Conservation (phyloP, 2,113 vertebrate species). For the Cinclus mexicanus region DNA sequence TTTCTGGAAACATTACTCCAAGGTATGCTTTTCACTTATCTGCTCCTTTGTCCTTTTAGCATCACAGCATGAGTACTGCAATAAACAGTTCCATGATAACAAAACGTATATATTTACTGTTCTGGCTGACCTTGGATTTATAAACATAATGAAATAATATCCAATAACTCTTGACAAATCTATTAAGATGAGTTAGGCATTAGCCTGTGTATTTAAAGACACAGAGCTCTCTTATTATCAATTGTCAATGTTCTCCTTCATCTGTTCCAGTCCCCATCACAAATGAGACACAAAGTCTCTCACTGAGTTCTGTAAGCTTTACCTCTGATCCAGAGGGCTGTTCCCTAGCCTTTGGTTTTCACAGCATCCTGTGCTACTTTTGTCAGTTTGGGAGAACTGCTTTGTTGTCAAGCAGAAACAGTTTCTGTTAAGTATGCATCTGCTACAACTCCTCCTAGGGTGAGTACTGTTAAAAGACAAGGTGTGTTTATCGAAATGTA, state of each 20-base stretch:
- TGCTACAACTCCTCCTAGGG: background rate
- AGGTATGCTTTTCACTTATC: background rate
- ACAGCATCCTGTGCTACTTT: background rate
- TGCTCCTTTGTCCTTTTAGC: background rate
- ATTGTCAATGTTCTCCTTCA: background rate
- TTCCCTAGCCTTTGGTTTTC: background rate
- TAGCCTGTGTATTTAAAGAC: background rate
- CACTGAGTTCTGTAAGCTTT: background rate
- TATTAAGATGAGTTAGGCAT: background rate
- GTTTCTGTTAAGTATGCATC: background rate
- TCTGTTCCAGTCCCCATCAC: background rate
- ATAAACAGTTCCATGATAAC: background rate
- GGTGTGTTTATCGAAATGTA: background rate
- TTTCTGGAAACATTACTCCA: conserved; percentile 42
- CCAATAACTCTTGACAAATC: conserved; percentile 7
- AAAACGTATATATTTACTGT: conserved; percentile 4
- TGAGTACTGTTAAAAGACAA: background rate
- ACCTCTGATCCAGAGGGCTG: background rate
- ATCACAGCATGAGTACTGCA: background rate
- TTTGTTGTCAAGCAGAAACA: background rate
- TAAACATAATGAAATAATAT: background rate
- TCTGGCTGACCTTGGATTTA: background rate
- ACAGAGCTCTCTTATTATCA: background rate
- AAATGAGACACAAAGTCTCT: background rate
- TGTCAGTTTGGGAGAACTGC: background rate